Conservation (phyloP, 1,140 invertebrate genomes). For the Littorina saxatilis region DNA sequence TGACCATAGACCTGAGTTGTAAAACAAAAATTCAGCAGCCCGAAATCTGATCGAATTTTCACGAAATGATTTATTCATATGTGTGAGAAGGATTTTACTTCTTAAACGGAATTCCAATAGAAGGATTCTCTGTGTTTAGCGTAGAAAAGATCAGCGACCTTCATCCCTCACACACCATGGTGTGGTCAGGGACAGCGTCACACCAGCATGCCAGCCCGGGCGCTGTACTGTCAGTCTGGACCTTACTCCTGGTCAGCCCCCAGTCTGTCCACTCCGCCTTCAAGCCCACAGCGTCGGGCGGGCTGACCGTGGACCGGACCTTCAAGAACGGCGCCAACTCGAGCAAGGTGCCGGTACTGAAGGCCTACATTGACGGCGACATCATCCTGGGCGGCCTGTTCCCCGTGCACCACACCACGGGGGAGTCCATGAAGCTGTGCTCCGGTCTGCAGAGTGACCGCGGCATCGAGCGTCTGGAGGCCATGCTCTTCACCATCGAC, state of each 20-base stretch:
- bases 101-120: no score
- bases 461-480: constrained; percentile 87
- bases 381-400: constrained; percentile 87
- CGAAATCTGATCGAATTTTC: no score
- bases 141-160: no score
- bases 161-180: no score
- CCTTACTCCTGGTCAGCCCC: neutral
- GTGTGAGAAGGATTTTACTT: no score
- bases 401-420: constrained; percentile 82
- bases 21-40: no score
- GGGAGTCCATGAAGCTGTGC: constrained; percentile 75
- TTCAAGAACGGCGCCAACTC: constrained; percentile 1
- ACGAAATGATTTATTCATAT: no score
- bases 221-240: no score
- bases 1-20: no score
- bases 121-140: no score
- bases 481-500: constrained; percentile 89
- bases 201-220: no score
- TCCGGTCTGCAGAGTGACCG: constrained; percentile 84
- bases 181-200: no score
- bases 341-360: constrained; percentile 28
- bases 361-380: constrained; percentile 78
- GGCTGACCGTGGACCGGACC: neutral
- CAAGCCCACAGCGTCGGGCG: neutral
- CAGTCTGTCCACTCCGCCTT: neutral